Percentiles rank a stretch among this genome's conserved stretches.
Evolutionary conservation across 1,140 invertebrate species (phyloP).

Genomic region (Drosophila kohkoa): DNA sequence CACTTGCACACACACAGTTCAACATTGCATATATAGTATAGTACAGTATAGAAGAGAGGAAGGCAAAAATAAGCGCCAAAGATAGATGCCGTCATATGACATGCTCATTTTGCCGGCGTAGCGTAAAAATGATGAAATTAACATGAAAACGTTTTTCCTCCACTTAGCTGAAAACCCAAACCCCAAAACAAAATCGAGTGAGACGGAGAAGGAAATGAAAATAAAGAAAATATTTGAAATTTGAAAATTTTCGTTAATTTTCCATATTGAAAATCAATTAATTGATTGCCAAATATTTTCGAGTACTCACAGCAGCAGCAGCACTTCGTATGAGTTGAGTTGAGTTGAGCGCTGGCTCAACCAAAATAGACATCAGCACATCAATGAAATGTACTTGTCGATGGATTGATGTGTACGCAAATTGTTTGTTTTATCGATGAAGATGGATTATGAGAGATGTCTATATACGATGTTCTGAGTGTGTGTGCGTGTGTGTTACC

Average conservation of each 20-base stretch:
- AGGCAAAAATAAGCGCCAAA: constrained; percentile 53
- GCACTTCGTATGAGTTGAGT: not conserved
- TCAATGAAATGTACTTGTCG: constrained; percentile 63
- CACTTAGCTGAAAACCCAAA: constrained; percentile 18
- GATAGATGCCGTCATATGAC: constrained; percentile 70
- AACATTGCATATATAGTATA: not conserved
- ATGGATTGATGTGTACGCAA: constrained; percentile 72
- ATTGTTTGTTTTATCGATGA: constrained; percentile 80
- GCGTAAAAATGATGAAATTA: constrained; percentile 81
- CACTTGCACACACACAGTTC: constrained; percentile 19
- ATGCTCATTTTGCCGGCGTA: constrained; percentile 71
- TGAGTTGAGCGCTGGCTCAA: not conserved
- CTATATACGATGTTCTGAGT: not conserved
- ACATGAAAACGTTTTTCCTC: constrained; percentile 59
- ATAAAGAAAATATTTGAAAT: constrained; percentile 42
- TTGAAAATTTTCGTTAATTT: constrained; percentile 33
- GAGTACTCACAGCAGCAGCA: not conserved
- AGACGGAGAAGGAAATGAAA: constrained; percentile 64
- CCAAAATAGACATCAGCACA: constrained; percentile 27
- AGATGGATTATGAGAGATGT: constrained; percentile 75
- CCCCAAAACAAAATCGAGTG: not conserved
- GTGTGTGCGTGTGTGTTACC: not conserved
- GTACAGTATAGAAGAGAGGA: not conserved
- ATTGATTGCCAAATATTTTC: constrained; percentile 77
- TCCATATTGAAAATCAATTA: constrained; percentile 74